A percentile compares a stretch with the other conserved stretches of the same genome.
phyloP scores from a whole-genome alignment of 2,113 vertebrate genomes.

The Prionailurus viverrinus region DNA sequence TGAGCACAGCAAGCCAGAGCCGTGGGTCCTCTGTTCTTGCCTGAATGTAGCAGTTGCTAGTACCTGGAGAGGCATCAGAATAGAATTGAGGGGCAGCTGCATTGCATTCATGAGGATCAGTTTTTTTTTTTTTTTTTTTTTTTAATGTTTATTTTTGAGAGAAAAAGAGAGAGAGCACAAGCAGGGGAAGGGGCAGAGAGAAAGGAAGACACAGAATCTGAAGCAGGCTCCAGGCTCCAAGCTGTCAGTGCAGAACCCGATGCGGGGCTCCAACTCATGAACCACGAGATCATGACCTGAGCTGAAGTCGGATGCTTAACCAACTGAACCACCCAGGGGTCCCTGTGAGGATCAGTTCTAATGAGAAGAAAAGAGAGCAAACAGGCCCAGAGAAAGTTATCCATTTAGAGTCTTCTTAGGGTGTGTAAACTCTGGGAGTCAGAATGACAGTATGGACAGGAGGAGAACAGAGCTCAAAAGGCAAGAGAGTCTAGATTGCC shows the following conservation, averaged over 20 bases:
- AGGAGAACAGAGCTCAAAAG: background rate
- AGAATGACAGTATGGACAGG: background rate
- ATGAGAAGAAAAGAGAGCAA: background rate
- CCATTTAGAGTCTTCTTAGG: background rate
- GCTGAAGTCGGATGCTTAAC: no score
- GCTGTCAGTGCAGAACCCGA: no score
- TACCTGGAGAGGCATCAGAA: background rate
- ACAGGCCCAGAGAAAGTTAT: background rate
- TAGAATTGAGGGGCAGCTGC: background rate
- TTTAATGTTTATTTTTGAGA: no score
- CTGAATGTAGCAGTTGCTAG: fast-evolving
- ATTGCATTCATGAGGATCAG: background rate
- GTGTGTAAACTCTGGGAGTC: background rate
- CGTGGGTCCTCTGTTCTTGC: background rate
- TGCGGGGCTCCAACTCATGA: no score
- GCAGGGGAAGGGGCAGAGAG: no score
- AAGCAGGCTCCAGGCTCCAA: no score
- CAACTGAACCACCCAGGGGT: no score
- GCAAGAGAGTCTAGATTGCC: background rate
- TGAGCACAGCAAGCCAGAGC: background rate
- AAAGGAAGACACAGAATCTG: no score
- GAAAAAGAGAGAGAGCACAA: no score
- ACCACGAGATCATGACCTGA: no score
- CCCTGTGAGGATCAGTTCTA: background rate
- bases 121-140: no score